Conservation (phyloP, 2,888 invertebrate species). For the Tetrapedia diversipes region DNA sequence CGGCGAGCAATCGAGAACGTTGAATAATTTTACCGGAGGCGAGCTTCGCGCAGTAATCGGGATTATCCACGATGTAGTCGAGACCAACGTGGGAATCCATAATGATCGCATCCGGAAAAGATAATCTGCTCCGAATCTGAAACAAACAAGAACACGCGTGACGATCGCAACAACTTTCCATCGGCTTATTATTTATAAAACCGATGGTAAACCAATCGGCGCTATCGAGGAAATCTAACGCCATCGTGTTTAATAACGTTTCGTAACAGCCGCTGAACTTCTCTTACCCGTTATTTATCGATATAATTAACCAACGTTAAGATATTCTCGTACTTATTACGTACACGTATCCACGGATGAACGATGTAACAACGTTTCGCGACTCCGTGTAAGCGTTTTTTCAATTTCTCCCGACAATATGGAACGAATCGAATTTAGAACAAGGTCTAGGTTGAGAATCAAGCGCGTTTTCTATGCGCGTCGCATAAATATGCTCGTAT, state of each 20-base stretch:
- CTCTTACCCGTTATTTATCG: no score
- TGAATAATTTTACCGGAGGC: conserved; percentile 86
- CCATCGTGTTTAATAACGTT: no score
- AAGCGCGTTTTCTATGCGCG: conserved; percentile 16
- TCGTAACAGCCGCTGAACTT: no score
- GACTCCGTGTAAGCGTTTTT: neutral
- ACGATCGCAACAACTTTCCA: no score
- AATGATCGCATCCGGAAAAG: conserved; percentile 80
- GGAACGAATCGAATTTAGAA: conserved; percentile 16
- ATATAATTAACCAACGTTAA: no score
- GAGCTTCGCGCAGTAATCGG: conserved; percentile 95
- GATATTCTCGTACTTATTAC: no score
- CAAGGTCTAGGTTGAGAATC: conserved; percentile 57
- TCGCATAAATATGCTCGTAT: conserved; percentile 8
- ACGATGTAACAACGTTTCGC: neutral
- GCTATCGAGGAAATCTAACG: no score
- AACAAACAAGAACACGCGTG: conserved; percentile 45
- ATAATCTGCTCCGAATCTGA: conserved; percentile 68
- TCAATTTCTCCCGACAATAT: conserved; percentile 29
- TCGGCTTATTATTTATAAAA: no score
- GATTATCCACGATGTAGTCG: conserved; percentile 97
- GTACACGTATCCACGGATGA: neutral
- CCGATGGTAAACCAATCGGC: no score
- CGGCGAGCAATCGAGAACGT: conserved; percentile 12
- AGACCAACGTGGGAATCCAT: conserved; percentile 97